These are phyloP conservation scores for Microcaecilia unicolor DNA, from an alignment of 2,797 vertebrate species.

Conservation along the genomic window DNA sequence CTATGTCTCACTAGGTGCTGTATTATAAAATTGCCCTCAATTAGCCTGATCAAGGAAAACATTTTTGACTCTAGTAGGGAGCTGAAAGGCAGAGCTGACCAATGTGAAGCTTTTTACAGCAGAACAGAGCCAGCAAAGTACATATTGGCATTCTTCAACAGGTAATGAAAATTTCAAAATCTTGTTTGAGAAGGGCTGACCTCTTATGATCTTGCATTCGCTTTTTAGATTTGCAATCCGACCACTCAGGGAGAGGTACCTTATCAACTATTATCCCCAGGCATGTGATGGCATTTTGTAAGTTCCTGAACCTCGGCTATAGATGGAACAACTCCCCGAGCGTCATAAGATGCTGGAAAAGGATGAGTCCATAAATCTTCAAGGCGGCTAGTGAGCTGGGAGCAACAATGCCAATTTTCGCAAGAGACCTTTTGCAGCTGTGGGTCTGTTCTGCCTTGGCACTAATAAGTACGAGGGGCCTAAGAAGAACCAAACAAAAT, in stretches of 20 bases:
- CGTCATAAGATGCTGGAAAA: conserved; percentile 13
- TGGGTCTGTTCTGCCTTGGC: conserved; percentile 46
- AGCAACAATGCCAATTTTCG: conserved; percentile 26
- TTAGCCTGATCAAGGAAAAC: no score
- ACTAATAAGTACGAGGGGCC: conserved; percentile 48
- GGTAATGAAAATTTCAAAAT: conserved; percentile 32
- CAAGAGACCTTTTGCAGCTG: conserved; percentile 36
- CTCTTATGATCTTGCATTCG: conserved; percentile 31
- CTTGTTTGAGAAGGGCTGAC: conserved; percentile 35
- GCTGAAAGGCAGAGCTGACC: no score
- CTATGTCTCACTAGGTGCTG: no score
- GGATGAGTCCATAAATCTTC: conserved; percentile 33
- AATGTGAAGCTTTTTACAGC: no score
- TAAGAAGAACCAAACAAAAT: conserved; percentile 49
- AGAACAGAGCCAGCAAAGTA: conserved; percentile 13
- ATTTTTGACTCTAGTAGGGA: no score
- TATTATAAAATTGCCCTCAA: conserved; percentile 8
- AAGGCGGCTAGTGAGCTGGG: background rate
- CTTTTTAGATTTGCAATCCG: no score
- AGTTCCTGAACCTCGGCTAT: conserved; percentile 16
- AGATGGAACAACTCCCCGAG: conserved; percentile 17
- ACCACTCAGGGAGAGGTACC: conserved; percentile 30
- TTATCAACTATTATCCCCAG: conserved; percentile 29
- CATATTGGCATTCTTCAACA: no score
- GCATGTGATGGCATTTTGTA: conserved; percentile 9